Percentiles rank a stretch among this genome's conserved stretches.
Evolutionary conservation across 2,797 vertebrate species (phyloP).

Genomic region (Gallinago solitaria): DNA sequence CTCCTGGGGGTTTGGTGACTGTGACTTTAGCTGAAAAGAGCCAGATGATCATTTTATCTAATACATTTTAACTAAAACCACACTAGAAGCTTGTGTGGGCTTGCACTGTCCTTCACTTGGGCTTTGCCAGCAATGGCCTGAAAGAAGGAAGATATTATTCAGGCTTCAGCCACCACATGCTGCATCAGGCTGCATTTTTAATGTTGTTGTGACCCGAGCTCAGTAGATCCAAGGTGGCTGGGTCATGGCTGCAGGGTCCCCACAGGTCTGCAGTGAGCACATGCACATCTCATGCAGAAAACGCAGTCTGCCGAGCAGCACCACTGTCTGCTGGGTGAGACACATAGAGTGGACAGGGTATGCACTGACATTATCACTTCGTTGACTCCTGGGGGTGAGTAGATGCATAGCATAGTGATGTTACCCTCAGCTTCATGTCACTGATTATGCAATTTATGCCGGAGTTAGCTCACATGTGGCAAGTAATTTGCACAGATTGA

Average conservation of each 20-base stretch:
- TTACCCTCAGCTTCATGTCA: not conserved
- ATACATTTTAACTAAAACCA: not conserved
- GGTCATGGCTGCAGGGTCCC: not conserved
- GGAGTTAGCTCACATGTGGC: not conserved
- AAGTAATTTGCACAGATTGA: not conserved
- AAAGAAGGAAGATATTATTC: not conserved
- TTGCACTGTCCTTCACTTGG: not conserved
- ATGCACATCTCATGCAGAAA: not conserved
- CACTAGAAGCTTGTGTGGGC: not conserved
- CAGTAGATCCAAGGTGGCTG: not conserved
- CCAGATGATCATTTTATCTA: not conserved
- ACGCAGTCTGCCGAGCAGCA: not conserved
- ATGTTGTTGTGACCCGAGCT: not conserved
- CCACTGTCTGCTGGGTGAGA: not conserved
- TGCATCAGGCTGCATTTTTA: not conserved
- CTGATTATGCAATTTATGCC: not conserved
- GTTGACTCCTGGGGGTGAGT: not conserved
- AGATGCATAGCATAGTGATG: not conserved
- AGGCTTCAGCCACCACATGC: not conserved
- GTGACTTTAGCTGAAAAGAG: not conserved
- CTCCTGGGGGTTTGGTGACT: not conserved
- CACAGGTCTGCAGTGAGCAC: accelerated
- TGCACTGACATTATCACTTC: not conserved
- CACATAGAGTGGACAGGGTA: not conserved
- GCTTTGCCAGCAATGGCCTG: not conserved